A percentile compares a stretch with the other conserved stretches of the same genome.
These are phyloP conservation scores for Choloepus didactylus DNA, from an alignment of 2,797 vertebrate genomes.

Conservation along the genomic window DNA sequence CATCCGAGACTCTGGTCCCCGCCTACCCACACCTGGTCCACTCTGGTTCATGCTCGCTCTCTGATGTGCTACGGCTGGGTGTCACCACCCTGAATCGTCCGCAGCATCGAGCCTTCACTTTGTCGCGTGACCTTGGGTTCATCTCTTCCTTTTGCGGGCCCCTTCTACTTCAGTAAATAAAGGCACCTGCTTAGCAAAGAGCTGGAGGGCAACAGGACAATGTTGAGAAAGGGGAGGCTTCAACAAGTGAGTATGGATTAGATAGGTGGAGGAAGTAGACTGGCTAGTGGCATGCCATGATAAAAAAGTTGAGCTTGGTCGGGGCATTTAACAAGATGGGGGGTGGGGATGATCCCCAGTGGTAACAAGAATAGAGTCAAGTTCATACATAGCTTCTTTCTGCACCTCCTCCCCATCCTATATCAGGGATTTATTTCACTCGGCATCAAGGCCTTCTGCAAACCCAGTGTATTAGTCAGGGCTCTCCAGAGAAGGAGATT, in stretches of 20 bases:
- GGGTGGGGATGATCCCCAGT: too few relatives aligned
- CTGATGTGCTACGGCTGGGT: neutral
- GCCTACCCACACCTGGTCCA: neutral
- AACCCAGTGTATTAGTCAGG: too few relatives aligned
- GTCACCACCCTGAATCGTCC: neutral
- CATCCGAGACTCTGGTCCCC: neutral
- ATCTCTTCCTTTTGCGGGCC: neutral
- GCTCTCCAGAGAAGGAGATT: too few relatives aligned
- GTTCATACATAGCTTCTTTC: neutral
- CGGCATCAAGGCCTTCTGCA: neutral
- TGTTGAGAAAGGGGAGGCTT: neutral
- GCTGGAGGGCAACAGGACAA: too few relatives aligned
- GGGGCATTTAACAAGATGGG: neutral
- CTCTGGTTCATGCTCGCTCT: accelerated
- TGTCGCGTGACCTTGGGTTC: neutral
- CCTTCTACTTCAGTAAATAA: neutral
- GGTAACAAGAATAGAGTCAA: neutral
- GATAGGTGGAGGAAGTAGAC: neutral
- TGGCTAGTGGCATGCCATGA: neutral
- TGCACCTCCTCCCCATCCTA: neutral
- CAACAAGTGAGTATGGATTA: neutral
- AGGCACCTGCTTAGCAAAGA: neutral
- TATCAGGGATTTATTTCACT: neutral
- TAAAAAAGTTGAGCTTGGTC: neutral
- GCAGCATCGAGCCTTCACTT: neutral